Evolutionary conservation across 2,888 invertebrate species (phyloP).

Genomic region (Drosophila cognata): DNA sequence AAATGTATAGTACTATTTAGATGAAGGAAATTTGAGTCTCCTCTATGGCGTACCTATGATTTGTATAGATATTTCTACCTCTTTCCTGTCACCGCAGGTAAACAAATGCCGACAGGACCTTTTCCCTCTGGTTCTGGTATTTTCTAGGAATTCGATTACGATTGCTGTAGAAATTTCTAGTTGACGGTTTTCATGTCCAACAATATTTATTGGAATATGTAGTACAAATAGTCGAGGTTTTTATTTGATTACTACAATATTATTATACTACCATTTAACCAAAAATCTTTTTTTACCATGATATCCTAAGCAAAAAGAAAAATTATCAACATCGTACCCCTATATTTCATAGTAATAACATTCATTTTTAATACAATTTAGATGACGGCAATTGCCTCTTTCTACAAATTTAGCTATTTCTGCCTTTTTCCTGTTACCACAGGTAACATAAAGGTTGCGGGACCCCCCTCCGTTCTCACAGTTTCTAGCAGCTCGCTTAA

Average conservation of each 20-base stretch:
- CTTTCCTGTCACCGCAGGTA: not conserved
- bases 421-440: not conserved
- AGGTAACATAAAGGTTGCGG: not conserved
- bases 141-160: not conserved
- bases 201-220: not conserved
- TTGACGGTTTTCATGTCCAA: not conserved
- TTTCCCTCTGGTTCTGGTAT: no score
- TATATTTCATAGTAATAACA: not conserved
- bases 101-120: not conserved
- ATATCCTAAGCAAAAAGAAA: not conserved
- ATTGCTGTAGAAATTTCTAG: not conserved
- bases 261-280: not conserved
- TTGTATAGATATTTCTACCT: not conserved
- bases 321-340: not conserved
- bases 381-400: not conserved
- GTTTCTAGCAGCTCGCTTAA: not conserved
- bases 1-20: not conserved
- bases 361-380: not conserved
- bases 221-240: not conserved
- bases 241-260: not conserved
- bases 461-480: no score
- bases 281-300: not conserved
- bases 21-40: not conserved
- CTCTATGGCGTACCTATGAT: not conserved
- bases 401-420: accelerated